Evolutionary conservation across 2,113 vertebrate species (phyloP).

Genomic region (Callorhinus ursinus): DNA sequence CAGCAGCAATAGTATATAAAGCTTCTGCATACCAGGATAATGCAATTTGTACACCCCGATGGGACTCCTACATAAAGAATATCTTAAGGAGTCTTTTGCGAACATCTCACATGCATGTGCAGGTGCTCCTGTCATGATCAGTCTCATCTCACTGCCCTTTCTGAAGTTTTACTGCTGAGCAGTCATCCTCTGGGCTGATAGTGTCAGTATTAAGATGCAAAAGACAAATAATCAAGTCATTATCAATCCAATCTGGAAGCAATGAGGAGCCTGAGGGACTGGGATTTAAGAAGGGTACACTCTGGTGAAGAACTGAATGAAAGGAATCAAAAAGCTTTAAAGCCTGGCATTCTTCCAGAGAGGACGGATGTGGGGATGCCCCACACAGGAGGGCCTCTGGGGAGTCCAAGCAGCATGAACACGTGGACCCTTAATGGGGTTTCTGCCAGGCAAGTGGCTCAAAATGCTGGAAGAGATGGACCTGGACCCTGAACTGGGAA

Average conservation of each 20-base stretch:
- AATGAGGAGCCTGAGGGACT: not conserved
- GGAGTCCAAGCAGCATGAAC: not conserved
- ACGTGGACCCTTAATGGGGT: not conserved
- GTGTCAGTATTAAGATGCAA: not conserved
- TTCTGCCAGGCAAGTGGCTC: not conserved
- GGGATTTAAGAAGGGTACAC: not conserved
- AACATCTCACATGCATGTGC: not conserved
- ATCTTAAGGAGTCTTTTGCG: fast-evolving
- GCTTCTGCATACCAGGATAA: not conserved
- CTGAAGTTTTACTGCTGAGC: not conserved
- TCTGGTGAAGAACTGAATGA: not conserved
- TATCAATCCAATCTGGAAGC: not conserved
- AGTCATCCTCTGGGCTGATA: not conserved
- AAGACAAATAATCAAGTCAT: not conserved
- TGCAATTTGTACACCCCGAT: fast-evolving
- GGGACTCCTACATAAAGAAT: not conserved
- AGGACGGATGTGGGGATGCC: fast-evolving
- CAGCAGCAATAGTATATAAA: not conserved
- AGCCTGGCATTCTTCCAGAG: not conserved
- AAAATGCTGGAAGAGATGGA: not conserved
- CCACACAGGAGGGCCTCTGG: not conserved
- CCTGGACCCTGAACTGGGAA: not conserved
- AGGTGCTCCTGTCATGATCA: not conserved
- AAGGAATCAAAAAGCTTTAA: not conserved
- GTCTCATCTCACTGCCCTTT: not conserved